Evolutionary conservation across 2,797 vertebrate genomes (phyloP), one percentile per base, ranked within the genome.

Genomic region (Myotis pilosus): DNA sequence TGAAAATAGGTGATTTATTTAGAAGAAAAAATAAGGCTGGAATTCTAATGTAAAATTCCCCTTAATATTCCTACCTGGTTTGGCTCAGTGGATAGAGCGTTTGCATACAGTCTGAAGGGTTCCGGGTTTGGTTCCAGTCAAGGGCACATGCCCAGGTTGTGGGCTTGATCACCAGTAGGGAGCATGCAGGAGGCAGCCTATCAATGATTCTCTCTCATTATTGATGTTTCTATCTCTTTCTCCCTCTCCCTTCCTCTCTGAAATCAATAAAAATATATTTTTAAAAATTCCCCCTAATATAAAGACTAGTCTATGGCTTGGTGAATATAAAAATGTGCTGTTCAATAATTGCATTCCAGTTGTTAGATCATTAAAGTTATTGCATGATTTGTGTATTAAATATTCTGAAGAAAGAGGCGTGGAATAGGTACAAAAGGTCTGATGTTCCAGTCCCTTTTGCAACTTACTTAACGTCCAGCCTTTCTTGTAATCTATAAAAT

Each of bases 1-100:
- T 87, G 66, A 91, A 94, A 79, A 69, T 36, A 94, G 92, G 51
- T 69, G 9, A 11, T 41, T 13, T 87, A 78, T 88, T 75, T 55
- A 47, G 23, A 55, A 82, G 57, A 41, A 71, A 82, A 94, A 94
- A 28, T 60, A 80, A 94, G 36, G 12, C 41, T 95, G 22, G 1
- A 72, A 55, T 95, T 79, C 74, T 64, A 88, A 87, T 71, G 19
- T 87, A 47, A 96, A 64, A 89, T 47, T 0, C 0, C 20, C 28
- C 78, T 5, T 36, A 68, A 49, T 78, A 66, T 2, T 6, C 28
- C 28, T 30, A 62, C 12, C 13, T 62, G 60, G 2, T 62, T 62
- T 62, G 60, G 28, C 60, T 62, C 60, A 62, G 60, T 30, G 60
- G 28, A 30, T 62, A 62, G 60, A 62, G 28, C 28, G 0, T 62